Percentiles rank a stretch among this genome's conserved stretches.
Conservation (phyloP, 2,113 vertebrate genomes). For the Syrrhaptes paradoxus region DNA sequence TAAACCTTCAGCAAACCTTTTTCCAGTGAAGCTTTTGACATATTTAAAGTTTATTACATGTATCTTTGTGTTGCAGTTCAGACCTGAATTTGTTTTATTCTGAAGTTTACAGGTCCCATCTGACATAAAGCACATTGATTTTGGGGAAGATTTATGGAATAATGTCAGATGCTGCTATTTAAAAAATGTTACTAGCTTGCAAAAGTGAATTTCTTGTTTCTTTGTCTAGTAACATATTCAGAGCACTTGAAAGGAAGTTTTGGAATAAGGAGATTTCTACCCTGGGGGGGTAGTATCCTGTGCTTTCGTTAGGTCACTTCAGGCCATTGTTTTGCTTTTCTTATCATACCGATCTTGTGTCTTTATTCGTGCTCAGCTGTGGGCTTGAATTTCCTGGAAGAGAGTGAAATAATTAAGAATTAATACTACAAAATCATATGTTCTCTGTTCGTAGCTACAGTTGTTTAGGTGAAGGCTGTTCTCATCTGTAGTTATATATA, state of each 20-base stretch:
- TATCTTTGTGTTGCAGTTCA: neutral
- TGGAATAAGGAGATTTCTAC: conserved; percentile 46
- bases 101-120: conserved; percentile 1
- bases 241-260: conserved; percentile 41
- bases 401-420: conserved; percentile 32
- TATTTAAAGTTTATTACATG: neutral
- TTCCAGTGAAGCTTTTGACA: neutral
- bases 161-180: neutral
- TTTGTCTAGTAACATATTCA: neutral
- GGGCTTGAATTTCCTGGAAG: conserved; percentile 30
- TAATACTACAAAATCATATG: conserved; percentile 34
- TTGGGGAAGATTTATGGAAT: neutral
- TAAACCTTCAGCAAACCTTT: neutral
- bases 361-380: conserved; percentile 40
- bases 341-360: conserved; percentile 42
- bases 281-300: conserved; percentile 24
- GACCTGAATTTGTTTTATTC: neutral
- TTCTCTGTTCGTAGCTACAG: neutral
- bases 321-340: conserved; percentile 54
- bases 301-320: conserved; percentile 45
- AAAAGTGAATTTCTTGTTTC: conserved; percentile 50
- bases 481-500: neutral
- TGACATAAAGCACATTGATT: neutral
- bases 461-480: conserved; percentile 16
- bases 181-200: neutral